Percentiles rank a stretch among this genome's conserved stretches.
phyloP scores from a whole-genome alignment of 1,140 invertebrate genomes.

The Zaprionus capensis region DNA sequence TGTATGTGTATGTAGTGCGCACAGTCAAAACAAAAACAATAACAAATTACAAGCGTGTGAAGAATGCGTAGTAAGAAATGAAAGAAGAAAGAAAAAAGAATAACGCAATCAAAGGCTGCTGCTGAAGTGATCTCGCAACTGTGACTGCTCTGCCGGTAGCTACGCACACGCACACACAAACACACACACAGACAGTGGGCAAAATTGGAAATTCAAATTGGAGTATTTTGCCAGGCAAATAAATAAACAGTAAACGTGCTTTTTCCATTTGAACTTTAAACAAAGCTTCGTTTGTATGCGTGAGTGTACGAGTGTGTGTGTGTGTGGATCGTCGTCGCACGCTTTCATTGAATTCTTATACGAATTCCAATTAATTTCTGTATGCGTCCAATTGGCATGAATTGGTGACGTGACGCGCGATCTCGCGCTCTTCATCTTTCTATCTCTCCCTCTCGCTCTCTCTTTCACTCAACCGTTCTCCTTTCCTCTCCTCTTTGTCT shows the following conservation, averaged over 20 bases:
- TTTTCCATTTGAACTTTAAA: conserved; percentile 79
- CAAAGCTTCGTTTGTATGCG: conserved; percentile 30
- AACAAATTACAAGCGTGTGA: conserved; percentile 44
- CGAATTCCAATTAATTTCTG: conserved; percentile 81
- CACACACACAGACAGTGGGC: conserved; percentile 14
- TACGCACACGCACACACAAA: conserved; percentile 8
- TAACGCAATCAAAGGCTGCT: conserved; percentile 21
- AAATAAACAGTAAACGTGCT: conserved; percentile 64
- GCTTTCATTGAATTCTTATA: conserved; percentile 81
- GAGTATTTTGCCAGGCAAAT: conserved; percentile 51
- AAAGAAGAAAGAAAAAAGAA: conserved; percentile 37
- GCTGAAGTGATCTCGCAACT: conserved; percentile 28
- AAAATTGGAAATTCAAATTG: conserved; percentile 51
- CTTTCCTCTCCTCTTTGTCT: conserved; percentile 4
- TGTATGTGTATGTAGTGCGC: conserved; percentile 16
- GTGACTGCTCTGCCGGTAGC: conserved; percentile 27
- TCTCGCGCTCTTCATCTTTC: conserved; percentile 46
- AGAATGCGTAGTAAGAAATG: conserved; percentile 58
- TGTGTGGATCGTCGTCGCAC: conserved; percentile 19
- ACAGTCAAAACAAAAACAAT: conserved; percentile 40
- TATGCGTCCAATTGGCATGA: conserved; percentile 81
- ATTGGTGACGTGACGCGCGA: conserved; percentile 81
- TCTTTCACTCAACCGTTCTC: background rate
- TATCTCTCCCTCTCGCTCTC: conserved; percentile 19
- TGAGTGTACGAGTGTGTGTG: conserved; percentile 8